Conservation (phyloP, 2,797 vertebrate genomes). For the Leptatherina wallacei region DNA sequence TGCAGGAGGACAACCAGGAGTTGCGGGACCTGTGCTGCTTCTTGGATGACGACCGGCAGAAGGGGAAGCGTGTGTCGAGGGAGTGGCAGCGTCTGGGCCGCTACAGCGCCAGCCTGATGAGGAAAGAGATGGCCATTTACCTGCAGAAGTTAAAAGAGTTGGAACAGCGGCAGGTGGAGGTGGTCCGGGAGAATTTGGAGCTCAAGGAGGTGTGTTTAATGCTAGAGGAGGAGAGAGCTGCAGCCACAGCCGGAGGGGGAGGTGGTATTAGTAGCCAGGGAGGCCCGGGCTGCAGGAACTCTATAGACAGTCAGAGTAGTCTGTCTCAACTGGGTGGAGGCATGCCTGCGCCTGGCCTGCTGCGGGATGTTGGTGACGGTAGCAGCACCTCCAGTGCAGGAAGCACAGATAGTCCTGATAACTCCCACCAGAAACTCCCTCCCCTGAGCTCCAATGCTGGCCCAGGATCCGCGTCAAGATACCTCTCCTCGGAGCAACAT, state of each 20-base stretch:
- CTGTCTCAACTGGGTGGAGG: constrained; percentile 83
- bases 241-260: constrained; percentile 49
- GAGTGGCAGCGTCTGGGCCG: constrained; percentile 96
- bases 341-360: constrained; percentile 70
- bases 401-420: constrained; percentile 92
- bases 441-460: constrained; percentile 25
- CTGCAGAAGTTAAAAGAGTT: constrained; percentile 94
- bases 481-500: constrained; percentile 77
- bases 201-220: constrained; percentile 93
- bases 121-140: constrained; percentile 93
- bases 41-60: constrained; percentile 96
- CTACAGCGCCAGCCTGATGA: constrained; percentile 91
- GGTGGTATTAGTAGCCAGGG: constrained; percentile 21
- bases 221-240: constrained; percentile 91
- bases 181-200: constrained; percentile 93
- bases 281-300: constrained; percentile 86
- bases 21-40: constrained; percentile 96
- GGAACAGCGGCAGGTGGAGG: constrained; percentile 91
- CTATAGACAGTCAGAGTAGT: constrained; percentile 92
- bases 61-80: constrained; percentile 92
- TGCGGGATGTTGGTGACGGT: constrained; percentile 93
- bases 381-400: constrained; percentile 94
- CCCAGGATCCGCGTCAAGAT: constrained; percentile 26
- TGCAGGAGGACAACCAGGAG: constrained; percentile 97
- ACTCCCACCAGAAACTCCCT: constrained; percentile 81